Evolutionary conservation across 2,113 vertebrate genomes (phyloP).

Genomic region (Riparia riparia): DNA sequence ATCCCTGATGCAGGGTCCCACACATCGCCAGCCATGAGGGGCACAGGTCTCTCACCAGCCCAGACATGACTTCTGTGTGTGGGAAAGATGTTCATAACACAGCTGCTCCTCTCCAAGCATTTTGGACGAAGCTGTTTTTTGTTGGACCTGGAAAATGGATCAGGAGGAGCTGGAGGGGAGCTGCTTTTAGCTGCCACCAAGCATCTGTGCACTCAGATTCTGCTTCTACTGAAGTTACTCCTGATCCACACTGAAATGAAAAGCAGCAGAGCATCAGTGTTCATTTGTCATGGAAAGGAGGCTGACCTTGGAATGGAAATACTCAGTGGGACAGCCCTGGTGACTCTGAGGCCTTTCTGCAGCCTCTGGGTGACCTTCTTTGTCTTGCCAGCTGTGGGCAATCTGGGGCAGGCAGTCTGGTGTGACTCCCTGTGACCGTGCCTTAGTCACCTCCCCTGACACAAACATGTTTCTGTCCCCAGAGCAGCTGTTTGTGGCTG

Average conservation of each 20-base stretch:
- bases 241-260: background rate
- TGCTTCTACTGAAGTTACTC: background rate
- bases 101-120: background rate
- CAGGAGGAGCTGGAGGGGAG: background rate
- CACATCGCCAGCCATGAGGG: rapidly evolving
- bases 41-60: background rate
- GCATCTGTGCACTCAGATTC: background rate
- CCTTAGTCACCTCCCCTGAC: background rate
- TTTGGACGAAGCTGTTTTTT: background rate
- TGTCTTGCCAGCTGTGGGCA: rapidly evolving
- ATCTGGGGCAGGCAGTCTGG: background rate
- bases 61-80: rapidly evolving
- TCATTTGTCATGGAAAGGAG: background rate
- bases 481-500: background rate
- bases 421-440: background rate
- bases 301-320: background rate
- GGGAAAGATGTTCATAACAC: background rate
- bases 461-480: too few relatives aligned
- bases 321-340: background rate
- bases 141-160: background rate
- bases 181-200: background rate
- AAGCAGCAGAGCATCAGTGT: background rate
- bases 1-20: background rate
- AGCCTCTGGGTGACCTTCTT: background rate
- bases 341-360: background rate